phyloP scores from a whole-genome alignment of 2,113 vertebrate species.

The Taurulus bubalis region DNA sequence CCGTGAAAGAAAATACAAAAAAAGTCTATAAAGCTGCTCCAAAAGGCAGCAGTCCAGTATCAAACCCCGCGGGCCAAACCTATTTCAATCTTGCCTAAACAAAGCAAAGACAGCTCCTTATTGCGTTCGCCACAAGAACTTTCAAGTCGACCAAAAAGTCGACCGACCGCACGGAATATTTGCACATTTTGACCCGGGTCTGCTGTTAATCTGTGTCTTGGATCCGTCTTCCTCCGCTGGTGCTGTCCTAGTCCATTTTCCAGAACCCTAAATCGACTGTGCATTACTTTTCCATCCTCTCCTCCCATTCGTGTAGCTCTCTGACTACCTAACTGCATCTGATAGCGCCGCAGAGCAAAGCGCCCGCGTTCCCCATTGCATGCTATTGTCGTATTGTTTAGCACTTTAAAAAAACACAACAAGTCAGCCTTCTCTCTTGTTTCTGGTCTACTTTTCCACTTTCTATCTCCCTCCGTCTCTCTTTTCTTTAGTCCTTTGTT shows the following conservation, averaged over 20 bases:
- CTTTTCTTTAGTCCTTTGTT: constrained; percentile 74
- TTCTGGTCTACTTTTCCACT: constrained; percentile 39
- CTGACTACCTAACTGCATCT: neutral
- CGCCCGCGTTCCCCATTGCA: neutral
- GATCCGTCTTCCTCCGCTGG: constrained; percentile 57
- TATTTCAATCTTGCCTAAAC: constrained; percentile 68
- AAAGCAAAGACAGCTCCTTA: constrained; percentile 70
- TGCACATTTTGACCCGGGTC: constrained; percentile 59
- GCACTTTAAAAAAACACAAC: neutral
- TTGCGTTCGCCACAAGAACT: constrained; percentile 62
- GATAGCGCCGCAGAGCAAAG: neutral
- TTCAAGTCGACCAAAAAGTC: constrained; percentile 60
- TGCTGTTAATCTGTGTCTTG: constrained; percentile 70
- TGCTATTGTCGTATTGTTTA: constrained; percentile 16
- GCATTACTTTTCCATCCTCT: constrained; percentile 48
- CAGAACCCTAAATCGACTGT: constrained; percentile 37
- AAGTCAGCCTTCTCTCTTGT: constrained; percentile 28
- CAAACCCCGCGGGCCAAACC: constrained; percentile 60
- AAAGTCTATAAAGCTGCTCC: constrained; percentile 34
- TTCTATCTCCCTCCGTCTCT: constrained; percentile 27
- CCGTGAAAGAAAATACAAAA: constrained; percentile 5
- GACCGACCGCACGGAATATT: constrained; percentile 61
- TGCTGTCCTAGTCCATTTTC: constrained; percentile 54
- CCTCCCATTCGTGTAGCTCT: constrained; percentile 30
- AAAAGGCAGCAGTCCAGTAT: constrained; percentile 59